Evolutionary conservation across 2,797 vertebrate genomes (phyloP), one percentile per base, ranked within the genome.

Genomic region (Tragelaphus eurycerus): DNA sequence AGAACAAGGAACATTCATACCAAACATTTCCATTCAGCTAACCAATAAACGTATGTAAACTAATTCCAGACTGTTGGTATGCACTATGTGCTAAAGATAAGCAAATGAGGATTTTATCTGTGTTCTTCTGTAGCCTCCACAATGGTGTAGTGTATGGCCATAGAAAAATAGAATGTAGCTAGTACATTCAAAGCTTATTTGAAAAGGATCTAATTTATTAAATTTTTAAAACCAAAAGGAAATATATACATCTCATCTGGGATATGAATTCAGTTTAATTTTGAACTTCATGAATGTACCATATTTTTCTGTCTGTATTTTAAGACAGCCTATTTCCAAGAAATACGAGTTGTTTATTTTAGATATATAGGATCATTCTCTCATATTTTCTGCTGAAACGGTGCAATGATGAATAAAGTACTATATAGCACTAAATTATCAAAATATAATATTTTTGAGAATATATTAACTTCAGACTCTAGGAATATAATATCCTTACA

Each of bases 381-480:
- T 86, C 8, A 52, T 59, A 86, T 62, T 79, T 84, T 76, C 11
- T 74, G 83, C 31, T 93, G 23, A 96, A 95, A 60, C 11, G 82
- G 6, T 86, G 48, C 31, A 8, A 90, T 79, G 17, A 81, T 59
- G 17, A 71, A 86, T 54, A 85, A 95, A 81, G 7, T n/a, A 95
- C 15, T 76, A 88, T 81, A 64, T 0, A 4, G 8, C 5, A 94
- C 4, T 38, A 94, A 91, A 79, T 96, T 31, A 91, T 87, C 6
- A 54, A 86, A 95, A 92, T 5, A 48, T 2, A 81, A 71, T n/a
- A 87, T 96, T 95, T 96, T 59, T 94, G 10, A 84, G 16, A 67
- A 57, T 95, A 89, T 90, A 94, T 94, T 90, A 93, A 78, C 48
- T 89, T 93, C 46, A 82, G 13, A 78, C 48, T 87, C 74, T 71